A percentile compares a stretch with the other conserved stretches of the same genome.
Conservation (phyloP, 2,797 vertebrate genomes). For the Spinibarbus caldwelli region DNA sequence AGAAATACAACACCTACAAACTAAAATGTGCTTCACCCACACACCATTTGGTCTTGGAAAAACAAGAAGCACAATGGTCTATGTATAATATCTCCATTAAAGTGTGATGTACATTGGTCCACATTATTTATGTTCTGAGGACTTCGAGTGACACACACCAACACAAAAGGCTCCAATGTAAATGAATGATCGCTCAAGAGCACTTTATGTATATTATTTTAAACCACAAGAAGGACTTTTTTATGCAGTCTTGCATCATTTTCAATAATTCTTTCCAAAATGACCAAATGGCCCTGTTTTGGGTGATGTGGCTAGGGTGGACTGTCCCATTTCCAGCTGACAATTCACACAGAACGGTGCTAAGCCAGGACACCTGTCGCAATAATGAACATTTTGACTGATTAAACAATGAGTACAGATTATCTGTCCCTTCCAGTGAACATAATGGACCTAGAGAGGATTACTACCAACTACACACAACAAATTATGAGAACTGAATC, state of each 20-base stretch:
- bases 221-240: background rate
- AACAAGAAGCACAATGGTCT: slow-evolving; percentile 55
- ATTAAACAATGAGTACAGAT: slow-evolving; percentile 72
- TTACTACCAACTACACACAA: slow-evolving; percentile 52
- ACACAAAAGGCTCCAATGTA: background rate
- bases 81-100: slow-evolving; percentile 56
- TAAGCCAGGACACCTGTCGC: slow-evolving; percentile 58
- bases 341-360: slow-evolving; percentile 51
- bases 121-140: slow-evolving; percentile 24
- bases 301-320: slow-evolving; percentile 60
- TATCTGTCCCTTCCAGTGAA: slow-evolving; percentile 64
- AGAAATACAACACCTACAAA: slow-evolving; percentile 58
- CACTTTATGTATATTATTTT: background rate
- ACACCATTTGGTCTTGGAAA: slow-evolving; percentile 67
- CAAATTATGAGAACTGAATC: slow-evolving; percentile 14
- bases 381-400: slow-evolving; percentile 70
- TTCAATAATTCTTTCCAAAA: background rate
- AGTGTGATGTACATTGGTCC: slow-evolving; percentile 16
- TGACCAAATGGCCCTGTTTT: slow-evolving; percentile 33
- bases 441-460: slow-evolving; percentile 65
- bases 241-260: background rate
- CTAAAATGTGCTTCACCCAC: slow-evolving; percentile 66
- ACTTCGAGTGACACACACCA: background rate
- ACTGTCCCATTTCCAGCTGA: slow-evolving; percentile 61
- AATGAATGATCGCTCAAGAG: background rate